Evolutionary conservation across 2,113 vertebrate genomes (phyloP), one percentile per base, ranked within the genome.

Genomic region (Clarias gariepinus): DNA sequence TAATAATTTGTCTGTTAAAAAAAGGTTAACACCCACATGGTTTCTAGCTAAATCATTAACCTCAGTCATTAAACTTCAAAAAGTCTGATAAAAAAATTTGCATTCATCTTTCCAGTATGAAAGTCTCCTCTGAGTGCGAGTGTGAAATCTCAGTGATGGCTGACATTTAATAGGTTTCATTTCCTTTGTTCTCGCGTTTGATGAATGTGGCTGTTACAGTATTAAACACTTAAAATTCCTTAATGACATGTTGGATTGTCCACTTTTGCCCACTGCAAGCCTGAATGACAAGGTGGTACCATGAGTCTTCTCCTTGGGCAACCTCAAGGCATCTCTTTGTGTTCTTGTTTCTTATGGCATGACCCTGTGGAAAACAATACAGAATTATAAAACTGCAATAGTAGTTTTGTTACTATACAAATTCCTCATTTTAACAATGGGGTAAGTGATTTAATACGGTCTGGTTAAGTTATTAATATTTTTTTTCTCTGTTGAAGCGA

Each of bases 301-400:
- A 52, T 4, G 58, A 52, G 3, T 88, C 23, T 0, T 33, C n/a
- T 61, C n/a, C 92, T 30, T 7, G 5, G 0, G 41, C 82, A 2
- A 94, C n/a, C 69, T 95, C 95, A 47, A 95, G 87, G 88, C 95
- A 95, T 66, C 92, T 89, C 55, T 90, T 89, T n/a, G 95, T 95
- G 5, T 84, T 81, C 89, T 90, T 89, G 91, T 95, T 95, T 86
- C 86, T 92, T 86, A 95, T 92, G 0, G 71, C 85, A 61, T 90
- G 85, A 0, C 91, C 91, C 95, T 95, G 83, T 15, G 57, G 3
- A 12, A 47, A 47, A 74, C 81, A 21, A 61, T 2, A 86, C 10
- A 36, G n/a, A 6, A n/a, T 58, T 33, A 18, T 8, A 12, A 6
- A n/a, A 25, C 25, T 36, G 10, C 58, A 28, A 21, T n/a, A 41